These are phyloP conservation scores for Clitarchus hookeri DNA, from an alignment of 2,888 invertebrate genomes.

Conservation along the genomic window DNA sequence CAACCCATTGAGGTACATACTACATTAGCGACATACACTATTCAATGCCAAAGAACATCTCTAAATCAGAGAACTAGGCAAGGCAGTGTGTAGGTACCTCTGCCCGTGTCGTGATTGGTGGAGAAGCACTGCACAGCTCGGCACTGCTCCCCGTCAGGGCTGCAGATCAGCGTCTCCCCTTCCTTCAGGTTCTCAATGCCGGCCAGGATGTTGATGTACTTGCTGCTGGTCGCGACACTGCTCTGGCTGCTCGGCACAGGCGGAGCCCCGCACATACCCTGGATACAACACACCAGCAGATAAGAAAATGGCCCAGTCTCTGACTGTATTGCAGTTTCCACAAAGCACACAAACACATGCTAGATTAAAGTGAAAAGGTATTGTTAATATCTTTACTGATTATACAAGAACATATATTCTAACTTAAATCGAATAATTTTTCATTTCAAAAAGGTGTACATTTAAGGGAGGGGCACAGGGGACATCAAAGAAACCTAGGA, in stretches of 20 bases:
- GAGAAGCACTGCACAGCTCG: conserved; percentile 41
- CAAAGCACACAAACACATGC: too few species aligned
- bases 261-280: conserved; percentile 35
- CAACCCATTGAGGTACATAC: too few species aligned
- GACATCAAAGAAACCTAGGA: too few species aligned
- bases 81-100: neutral
- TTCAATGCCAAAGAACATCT: too few species aligned
- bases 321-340: neutral
- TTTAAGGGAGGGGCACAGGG: too few species aligned
- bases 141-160: conserved; percentile 39
- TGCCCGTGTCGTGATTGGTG: conserved; percentile 37
- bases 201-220: conserved; percentile 17
- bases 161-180: conserved; percentile 38
- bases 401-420: too few species aligned
- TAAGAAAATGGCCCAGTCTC: neutral
- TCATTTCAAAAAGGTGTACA: too few species aligned
- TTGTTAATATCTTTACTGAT: too few species aligned
- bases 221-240: conserved; percentile 26
- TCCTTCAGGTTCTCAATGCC: conserved; percentile 34
- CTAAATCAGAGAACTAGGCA: too few species aligned
- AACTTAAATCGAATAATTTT: too few species aligned
- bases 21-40: too few species aligned
- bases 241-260: conserved; percentile 5
- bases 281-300: neutral
- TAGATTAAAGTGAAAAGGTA: too few species aligned